Evolutionary conservation across 2,797 vertebrate genomes (phyloP), one percentile per base, ranked within the genome.

Genomic region (Epinephelus awoara): DNA sequence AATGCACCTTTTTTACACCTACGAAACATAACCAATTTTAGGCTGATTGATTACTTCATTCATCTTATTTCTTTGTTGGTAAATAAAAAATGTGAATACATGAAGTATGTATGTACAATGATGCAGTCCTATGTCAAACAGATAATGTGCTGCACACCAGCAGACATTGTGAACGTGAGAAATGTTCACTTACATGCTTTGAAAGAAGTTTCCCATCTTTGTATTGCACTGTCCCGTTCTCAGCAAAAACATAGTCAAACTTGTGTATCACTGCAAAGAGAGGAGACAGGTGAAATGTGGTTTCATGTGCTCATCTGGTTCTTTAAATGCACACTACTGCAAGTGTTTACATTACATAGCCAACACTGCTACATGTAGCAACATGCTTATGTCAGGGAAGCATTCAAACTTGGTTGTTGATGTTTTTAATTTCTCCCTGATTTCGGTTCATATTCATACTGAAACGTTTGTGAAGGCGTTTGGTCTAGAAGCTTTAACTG

Each of bases 201-300:
- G 97, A 97, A 84, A 99, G 88, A 19, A 99, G 96, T 50, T 93
- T 96, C 63, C 98, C 98, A 0, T 99, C 96, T 92, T 99, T 99
- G 88, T 99, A 99, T 63, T 99, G 98, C 83, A 99, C 98, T 0
- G 98, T 98, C 17, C 98, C 98, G 0, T 99, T 99, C 94, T 99
- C 98, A 0, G 98, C 97, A 70, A 99, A 99, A 75, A 99, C 97
- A 5, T 99, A 99, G 85, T 99, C 98, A 91, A 98, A 99, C 93
- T 98, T 99, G 70, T 96, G 89, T 18, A 99, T 95, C 80, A 99
- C 98, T 99, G 92, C 44, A 83, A 29, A 92, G 42, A 89, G 27
- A 90, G 42, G 54, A 82, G 42, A 76, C 3, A 14, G 25, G 23
- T 25, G 38, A 63, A 50, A 50, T 7, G n/a, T 21, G 12, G 40